phyloP scores from a whole-genome alignment of 2,113 vertebrate species.

The Chionodraco myersi region DNA sequence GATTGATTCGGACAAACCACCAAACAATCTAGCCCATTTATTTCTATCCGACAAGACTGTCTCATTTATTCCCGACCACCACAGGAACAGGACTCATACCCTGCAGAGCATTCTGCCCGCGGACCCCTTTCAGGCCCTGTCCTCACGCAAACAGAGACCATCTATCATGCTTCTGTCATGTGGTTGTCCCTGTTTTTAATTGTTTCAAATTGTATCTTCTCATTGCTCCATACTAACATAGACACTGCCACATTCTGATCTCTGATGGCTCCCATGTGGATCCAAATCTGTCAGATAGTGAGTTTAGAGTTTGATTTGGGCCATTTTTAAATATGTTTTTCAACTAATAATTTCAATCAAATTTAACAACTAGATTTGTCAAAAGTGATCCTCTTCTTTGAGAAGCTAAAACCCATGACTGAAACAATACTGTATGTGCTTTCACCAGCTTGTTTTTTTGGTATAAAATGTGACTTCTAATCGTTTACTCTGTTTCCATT shows the following conservation, averaged over 20 bases:
- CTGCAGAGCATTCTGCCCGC: slow-evolving; percentile 32
- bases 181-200: not conserved
- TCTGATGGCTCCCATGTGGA: not conserved
- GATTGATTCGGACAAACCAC: slow-evolving; percentile 78
- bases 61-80: slow-evolving; percentile 61
- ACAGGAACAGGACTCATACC: slow-evolving; percentile 50
- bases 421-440: too few relatives aligned
- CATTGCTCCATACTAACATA: not conserved
- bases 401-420: too few relatives aligned
- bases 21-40: slow-evolving; percentile 82
- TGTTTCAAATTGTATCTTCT: not conserved
- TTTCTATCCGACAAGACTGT: slow-evolving; percentile 64
- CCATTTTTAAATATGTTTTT: not conserved
- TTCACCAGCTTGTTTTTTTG: too few relatives aligned
- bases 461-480: too few relatives aligned
- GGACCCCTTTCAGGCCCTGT: slow-evolving; percentile 16
- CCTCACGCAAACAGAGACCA: slow-evolving; percentile 32
- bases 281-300: not conserved
- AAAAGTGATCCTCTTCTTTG: too few relatives aligned
- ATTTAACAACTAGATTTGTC: too few relatives aligned
- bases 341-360: too few relatives aligned
- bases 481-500: not conserved
- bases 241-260: not conserved
- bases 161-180: slow-evolving; percentile 51
- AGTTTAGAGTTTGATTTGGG: not conserved